Base-by-base conservation (phyloP, 2,888 invertebrate species). In the Pegoplata infirma region DNA sequence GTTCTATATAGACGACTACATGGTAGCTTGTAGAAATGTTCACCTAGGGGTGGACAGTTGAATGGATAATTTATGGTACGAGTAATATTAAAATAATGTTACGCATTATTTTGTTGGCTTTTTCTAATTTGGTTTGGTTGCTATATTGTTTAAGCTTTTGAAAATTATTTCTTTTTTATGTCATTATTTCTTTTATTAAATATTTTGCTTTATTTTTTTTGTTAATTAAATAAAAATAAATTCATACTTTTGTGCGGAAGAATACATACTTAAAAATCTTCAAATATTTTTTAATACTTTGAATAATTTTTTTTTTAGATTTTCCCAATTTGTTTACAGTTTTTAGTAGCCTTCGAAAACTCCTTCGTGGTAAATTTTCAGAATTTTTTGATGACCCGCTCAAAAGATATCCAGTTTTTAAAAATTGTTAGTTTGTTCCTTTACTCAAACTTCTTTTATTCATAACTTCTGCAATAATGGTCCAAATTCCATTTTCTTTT, bases 61-160 rank as follows among this genome's bases (percentile, higher is more conserved):
- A 8, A n/a, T n/a, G n/a, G n/a, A n/a, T 40, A 44, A 59, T 64
- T 64, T 56, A 5, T 44, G 46, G 71, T 36, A 25, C 25, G 80
- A 56, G 80, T 80, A 76, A 80, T 78, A 80, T 81, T 73, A 47
- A 78, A 80, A 81, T 81, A 81, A 81, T 80, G 77, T 81, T 76
- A 72, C 81, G 63, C 77, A 80, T 80, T 71, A 78, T 78, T 79
- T 74, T 55, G 49, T 63, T 68, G 51, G 61, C 28, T 32, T 46
- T 59, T 16, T 58, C n/a, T n/a, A n/a, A n/a, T 44, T 64, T 44
- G n/a, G 46, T 14, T 17, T 23, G 25, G 12, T 10, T 5, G 6
- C n/a, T 36, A 32, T 56, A 23, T 3, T n/a, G 17, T 23, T 10
- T 25, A 3, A 36, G 21, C 21, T 49, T 32, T 44, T 66, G 40